Conservation (phyloP, 2,113 vertebrate genomes). For the Chaetodon trifascialis region DNA sequence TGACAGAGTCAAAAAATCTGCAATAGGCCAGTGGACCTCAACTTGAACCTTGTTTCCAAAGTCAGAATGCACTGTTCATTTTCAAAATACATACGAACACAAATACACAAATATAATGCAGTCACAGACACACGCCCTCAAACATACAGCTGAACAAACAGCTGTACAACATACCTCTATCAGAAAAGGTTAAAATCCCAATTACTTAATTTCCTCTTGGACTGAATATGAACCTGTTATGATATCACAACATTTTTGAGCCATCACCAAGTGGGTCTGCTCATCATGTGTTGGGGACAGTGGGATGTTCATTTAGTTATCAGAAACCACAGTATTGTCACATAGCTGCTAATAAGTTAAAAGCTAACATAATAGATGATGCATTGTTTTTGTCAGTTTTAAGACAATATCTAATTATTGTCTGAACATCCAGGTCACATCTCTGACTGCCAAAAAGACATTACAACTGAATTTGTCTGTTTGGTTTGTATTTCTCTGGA, state of each 20-base stretch:
- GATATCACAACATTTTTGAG: conserved; percentile 1
- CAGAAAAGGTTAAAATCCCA: neutral
- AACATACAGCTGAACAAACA: neutral
- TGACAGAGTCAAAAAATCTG: too few relatives aligned
- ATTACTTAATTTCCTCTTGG: neutral
- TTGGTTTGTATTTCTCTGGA: neutral
- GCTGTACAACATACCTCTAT: neutral
- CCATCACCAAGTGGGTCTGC: neutral
- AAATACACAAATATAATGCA: neutral
- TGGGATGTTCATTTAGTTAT: conserved; percentile 1
- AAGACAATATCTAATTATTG: conserved; percentile 25
- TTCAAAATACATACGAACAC: neutral
- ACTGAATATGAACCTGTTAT: neutral
- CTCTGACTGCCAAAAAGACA: conserved; percentile 41
- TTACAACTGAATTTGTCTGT: neutral
- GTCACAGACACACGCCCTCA: neutral
- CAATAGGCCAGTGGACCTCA: too few relatives aligned
- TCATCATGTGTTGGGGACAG: neutral
- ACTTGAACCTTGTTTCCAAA: too few relatives aligned
- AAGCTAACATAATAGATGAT: conserved; percentile 17
- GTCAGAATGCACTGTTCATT: neutral
- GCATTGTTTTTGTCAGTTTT: conserved; percentile 4
- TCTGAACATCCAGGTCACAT: conserved; percentile 14
- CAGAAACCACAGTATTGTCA: neutral
- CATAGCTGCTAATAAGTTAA: neutral